A percentile compares a stretch with the other conserved stretches of the same genome.
Evolutionary conservation across 2,113 vertebrate species (phyloP).

Genomic region (Circaetus gallicus): DNA sequence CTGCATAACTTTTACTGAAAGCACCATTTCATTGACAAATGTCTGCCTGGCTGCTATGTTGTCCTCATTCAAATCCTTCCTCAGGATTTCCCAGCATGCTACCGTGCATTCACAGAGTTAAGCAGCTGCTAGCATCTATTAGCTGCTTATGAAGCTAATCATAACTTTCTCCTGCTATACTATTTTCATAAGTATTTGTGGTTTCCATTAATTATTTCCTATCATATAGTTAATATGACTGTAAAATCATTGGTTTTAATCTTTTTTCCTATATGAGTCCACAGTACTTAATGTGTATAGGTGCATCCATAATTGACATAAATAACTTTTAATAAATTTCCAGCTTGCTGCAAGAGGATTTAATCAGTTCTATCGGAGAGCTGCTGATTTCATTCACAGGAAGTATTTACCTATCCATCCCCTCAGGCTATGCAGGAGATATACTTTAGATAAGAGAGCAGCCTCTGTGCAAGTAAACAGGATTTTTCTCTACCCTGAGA

Average conservation of each 20-base stretch:
- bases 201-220: background rate
- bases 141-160: background rate
- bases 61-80: background rate
- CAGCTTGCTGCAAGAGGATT: background rate
- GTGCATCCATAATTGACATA: background rate
- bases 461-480: background rate
- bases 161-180: background rate
- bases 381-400: background rate
- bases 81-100: background rate
- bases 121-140: background rate
- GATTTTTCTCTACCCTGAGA: background rate
- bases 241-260: background rate
- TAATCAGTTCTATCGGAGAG: background rate
- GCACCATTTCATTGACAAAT: background rate
- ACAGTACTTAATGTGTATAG: background rate
- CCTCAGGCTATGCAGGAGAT: background rate
- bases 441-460: background rate
- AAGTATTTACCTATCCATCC: background rate
- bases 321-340: background rate
- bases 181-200: background rate
- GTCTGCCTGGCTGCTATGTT: background rate
- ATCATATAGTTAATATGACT: background rate
- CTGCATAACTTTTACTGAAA: background rate
- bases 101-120: rapidly evolving
- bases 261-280: background rate